Conservation (phyloP, 2,113 vertebrate genomes). For the Percopsis transmontana region DNA sequence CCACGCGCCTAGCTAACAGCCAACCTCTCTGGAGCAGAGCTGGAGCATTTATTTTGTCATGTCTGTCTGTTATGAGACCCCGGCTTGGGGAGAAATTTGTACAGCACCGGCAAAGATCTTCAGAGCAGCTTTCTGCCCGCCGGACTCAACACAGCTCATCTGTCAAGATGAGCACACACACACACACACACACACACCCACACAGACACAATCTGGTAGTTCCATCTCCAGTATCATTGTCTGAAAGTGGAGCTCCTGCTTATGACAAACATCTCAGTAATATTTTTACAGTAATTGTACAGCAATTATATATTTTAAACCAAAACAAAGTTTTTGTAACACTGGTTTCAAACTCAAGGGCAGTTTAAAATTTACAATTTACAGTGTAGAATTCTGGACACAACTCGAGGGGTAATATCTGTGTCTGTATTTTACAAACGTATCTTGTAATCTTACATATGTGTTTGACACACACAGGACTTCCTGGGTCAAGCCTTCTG, state of each 20-base stretch:
- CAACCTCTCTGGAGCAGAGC: slow-evolving; percentile 9
- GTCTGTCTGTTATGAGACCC: slow-evolving; percentile 47
- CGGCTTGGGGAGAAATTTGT: slow-evolving; percentile 27
- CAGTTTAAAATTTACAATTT: too few relatives aligned
- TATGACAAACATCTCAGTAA: slow-evolving; percentile 26
- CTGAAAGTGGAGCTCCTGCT: slow-evolving; percentile 8
- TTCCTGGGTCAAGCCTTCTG: slow-evolving; percentile 97
- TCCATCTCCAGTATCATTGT: slow-evolving; percentile 29
- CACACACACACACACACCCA: not conserved
- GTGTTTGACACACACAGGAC: slow-evolving; percentile 78
- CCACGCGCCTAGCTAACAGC: slow-evolving; percentile 20
- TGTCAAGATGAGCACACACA: slow-evolving; percentile 39
- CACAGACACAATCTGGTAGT: slow-evolving; percentile 24
- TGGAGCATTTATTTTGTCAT: slow-evolving; percentile 36
- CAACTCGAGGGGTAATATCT: too few relatives aligned
- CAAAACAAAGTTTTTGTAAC: too few relatives aligned
- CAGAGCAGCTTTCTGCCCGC: slow-evolving; percentile 58
- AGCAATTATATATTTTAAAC: too few relatives aligned
- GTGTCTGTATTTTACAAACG: too few relatives aligned
- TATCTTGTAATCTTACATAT: too few relatives aligned
- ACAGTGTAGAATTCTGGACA: too few relatives aligned
- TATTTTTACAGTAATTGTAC: too few relatives aligned
- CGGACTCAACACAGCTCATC: slow-evolving; percentile 52
- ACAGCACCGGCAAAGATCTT: slow-evolving; percentile 54
- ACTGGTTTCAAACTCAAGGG: too few relatives aligned